Base-by-base conservation (phyloP, 1,140 invertebrate species). In the Trachymyrmex cornetzi region DNA sequence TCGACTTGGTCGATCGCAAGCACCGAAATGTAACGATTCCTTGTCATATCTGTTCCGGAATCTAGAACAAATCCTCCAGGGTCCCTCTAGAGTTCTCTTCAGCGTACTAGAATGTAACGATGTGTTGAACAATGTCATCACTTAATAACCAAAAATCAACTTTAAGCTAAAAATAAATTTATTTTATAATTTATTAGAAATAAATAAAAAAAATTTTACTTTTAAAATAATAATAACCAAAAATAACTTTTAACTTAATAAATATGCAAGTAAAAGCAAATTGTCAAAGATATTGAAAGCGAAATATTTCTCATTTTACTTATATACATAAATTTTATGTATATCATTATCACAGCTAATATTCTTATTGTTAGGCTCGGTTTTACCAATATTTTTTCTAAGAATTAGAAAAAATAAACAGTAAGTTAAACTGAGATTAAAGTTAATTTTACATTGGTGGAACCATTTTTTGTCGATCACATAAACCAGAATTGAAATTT, bases 11-110 rank as follows among this genome's bases (percentile, higher is more conserved):
- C 63, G 34, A 66, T 79, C 38, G 50, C 27, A 27, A 69, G 9
- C 67, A 59, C 16, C 53, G 22, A 72, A 90, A 85, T 85, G 80
- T 87, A 44, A 30, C 61, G 61, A 74, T 85, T 67, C 61, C 66
- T 63, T 19, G 3, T 4, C 30, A n/a, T 79, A 30, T 77, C 77
- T 57, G 50, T 71, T 72, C 30, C 5, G 5, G 50, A 81, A 82
- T 82, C 34, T 74, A 12, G 77, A 12, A 66, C 50, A 11, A 69
- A 69, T 71, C 30, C 34, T 22, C 53, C 27, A 72, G 44, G 38
- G 19, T 72, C 71, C 24, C 19, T 9, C 7, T 66, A 82, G 44
- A 38, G 12, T 72, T 82, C 19, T 3, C 9, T 3, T 66, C n/a
- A 66, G 14, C 16, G 12, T 48, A 57, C 16, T 59, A 9, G 16